Evolutionary conservation across 2,113 vertebrate genomes (phyloP).

Genomic region (Carassius carassius): DNA sequence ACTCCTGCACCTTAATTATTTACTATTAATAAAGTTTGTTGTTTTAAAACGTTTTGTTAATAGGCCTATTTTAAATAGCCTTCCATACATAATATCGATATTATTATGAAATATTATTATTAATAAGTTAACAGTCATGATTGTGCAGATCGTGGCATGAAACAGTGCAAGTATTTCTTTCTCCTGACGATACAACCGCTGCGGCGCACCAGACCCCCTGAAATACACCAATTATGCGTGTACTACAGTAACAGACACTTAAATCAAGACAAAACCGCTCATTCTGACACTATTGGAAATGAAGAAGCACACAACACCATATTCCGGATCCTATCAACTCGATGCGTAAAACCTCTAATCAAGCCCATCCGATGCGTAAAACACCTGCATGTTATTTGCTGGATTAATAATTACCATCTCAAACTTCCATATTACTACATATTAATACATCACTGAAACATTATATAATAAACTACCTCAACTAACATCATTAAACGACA

Average conservation of each 20-base stretch:
- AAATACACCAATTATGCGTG: background rate
- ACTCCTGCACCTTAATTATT: background rate
- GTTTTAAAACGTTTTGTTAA: background rate
- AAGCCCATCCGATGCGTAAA: slow-evolving; percentile 2
- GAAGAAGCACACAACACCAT: background rate
- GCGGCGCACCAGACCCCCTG: background rate
- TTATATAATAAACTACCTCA: background rate
- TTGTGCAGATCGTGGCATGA: too few relatives aligned
- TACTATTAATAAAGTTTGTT: background rate
- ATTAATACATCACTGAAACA: background rate
- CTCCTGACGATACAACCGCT: background rate
- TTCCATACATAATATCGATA: background rate
- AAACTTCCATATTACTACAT: background rate
- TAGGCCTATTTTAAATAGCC: background rate
- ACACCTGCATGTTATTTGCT: background rate
- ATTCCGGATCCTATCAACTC: background rate
- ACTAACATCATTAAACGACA: background rate
- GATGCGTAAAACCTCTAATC: too few relatives aligned
- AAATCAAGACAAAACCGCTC: background rate
- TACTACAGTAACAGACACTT: background rate
- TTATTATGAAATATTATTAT: background rate
- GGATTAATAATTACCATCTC: background rate
- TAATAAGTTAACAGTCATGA: background rate
- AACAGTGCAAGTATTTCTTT: background rate
- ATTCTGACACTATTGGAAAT: background rate